Conservation (phyloP, 2,113 vertebrate species). For the Toxotes chatareus region DNA sequence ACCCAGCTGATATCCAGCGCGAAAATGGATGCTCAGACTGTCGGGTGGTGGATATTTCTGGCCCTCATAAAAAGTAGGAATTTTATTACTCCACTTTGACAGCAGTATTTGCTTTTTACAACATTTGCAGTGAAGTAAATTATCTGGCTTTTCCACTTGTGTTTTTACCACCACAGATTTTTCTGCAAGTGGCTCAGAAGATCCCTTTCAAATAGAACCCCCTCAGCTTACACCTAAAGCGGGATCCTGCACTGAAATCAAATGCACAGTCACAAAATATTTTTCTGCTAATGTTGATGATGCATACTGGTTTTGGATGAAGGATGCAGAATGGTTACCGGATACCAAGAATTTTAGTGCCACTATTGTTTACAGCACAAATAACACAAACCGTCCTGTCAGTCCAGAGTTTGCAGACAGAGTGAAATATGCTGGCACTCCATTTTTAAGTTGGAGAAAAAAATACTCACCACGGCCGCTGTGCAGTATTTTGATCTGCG, state of each 20-base stretch:
- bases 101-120: not conserved
- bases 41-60: constrained; percentile 35
- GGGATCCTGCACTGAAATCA: constrained; percentile 75
- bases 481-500: constrained; percentile 60
- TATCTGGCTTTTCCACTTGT: not conserved
- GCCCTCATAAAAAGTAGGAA: constrained; percentile 34
- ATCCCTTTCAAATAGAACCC: not conserved
- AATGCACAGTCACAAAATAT: accelerated
- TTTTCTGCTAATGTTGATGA: accelerated
- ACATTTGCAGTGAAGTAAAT: not conserved
- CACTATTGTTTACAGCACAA: constrained; percentile 57
- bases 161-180: constrained; percentile 36
- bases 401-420: constrained; percentile 44
- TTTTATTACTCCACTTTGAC: not conserved
- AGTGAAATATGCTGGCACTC: constrained; percentile 29
- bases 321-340: not conserved
- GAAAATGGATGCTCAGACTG: constrained; percentile 37
- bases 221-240: not conserved
- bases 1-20: not conserved
- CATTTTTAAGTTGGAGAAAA: accelerated
- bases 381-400: not conserved
- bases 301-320: constrained; percentile 72
- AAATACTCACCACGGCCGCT: accelerated
- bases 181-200: accelerated
- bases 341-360: accelerated